Conservation (phyloP, 2,888 invertebrate genomes). For the Dilophus febrilis region DNA sequence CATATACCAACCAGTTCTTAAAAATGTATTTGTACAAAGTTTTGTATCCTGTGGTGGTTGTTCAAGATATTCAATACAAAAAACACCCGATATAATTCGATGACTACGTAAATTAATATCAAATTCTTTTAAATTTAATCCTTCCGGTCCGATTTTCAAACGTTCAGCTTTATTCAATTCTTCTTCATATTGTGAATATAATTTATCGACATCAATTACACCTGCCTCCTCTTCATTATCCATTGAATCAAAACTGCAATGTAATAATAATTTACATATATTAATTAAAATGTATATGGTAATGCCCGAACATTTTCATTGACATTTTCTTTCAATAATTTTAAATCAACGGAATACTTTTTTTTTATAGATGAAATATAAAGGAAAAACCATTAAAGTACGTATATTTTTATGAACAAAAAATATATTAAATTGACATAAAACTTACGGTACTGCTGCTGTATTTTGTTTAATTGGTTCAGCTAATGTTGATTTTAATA, state of each 20-base stretch:
- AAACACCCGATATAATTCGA: constrained; percentile 58
- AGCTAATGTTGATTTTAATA: constrained; percentile 16
- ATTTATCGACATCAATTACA: constrained; percentile 25
- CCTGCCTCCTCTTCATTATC: constrained; percentile 18
- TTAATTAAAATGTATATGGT: constrained; percentile 10
- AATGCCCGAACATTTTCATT: constrained; percentile 2
- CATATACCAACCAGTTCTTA: constrained; percentile 21
- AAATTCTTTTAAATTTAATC: constrained; percentile 30
- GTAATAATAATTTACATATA: constrained; percentile 7
- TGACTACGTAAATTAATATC: constrained; percentile 62
- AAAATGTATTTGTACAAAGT: constrained; percentile 23
- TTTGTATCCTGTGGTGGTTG: constrained; percentile 53
- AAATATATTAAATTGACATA: too few relatives aligned
- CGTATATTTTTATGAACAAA: neutral
- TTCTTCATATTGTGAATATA: constrained; percentile 28
- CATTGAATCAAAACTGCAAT: neutral
- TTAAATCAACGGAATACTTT: neutral
- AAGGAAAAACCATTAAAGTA: neutral
- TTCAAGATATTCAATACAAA: constrained; percentile 50
- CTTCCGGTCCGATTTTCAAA: constrained; percentile 22
- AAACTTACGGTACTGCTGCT: too few relatives aligned
- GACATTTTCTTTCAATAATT: neutral
- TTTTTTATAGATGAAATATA: neutral
- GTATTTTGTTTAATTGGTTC: constrained; percentile 1
- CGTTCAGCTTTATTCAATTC: constrained; percentile 23